A percentile compares a stretch with the other conserved stretches of the same genome.
Evolutionary conservation across 2,797 vertebrate genomes (phyloP).

Genomic region (Sphenopsis melanotis): DNA sequence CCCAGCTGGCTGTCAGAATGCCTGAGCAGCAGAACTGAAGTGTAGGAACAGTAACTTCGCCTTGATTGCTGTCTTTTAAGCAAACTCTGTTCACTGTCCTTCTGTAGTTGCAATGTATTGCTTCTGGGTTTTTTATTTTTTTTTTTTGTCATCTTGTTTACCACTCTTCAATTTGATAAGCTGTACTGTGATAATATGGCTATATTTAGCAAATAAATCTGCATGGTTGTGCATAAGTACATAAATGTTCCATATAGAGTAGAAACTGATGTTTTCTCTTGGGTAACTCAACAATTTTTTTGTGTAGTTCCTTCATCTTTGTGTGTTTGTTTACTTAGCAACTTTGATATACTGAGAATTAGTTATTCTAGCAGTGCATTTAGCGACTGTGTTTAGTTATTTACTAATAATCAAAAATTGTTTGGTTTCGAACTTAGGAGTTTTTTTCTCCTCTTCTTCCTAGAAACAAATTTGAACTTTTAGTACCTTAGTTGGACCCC

Average conservation of each 20-base stretch:
- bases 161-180: neutral
- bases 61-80: neutral
- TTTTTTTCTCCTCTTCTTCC: neutral
- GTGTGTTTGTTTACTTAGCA: neutral
- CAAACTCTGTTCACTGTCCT: neutral
- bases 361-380: neutral
- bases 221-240: neutral
- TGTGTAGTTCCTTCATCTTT: neutral
- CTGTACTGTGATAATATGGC: neutral
- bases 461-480: neutral
- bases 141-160: neutral
- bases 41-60: neutral
- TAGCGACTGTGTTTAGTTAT: neutral
- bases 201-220: neutral
- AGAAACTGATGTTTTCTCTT: neutral
- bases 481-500: neutral
- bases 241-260: no score
- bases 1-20: neutral
- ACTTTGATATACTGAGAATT: neutral
- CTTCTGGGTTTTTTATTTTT: neutral
- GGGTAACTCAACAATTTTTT: neutral
- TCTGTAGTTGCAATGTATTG: neutral
- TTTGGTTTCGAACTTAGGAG: neutral
- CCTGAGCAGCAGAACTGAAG: neutral
- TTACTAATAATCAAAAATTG: neutral